Base-by-base conservation (phyloP, 2,888 invertebrate species). In the Marasmarcha lunaedactyla region DNA sequence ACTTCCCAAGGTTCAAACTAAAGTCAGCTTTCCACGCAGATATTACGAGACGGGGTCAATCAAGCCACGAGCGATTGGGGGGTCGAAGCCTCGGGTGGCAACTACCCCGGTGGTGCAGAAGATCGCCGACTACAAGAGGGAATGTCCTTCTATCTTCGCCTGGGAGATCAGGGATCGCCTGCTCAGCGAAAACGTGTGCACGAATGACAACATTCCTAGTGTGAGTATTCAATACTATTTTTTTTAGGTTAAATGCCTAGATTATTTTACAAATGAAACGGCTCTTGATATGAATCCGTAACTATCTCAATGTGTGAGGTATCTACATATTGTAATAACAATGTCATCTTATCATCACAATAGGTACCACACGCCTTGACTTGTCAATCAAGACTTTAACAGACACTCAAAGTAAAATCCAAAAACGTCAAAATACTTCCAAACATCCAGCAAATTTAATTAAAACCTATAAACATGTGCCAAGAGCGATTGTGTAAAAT, bases 41-140 rank as follows among this genome's bases (percentile, higher is more conserved):
- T 97, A 97, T 86, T 98, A 98, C 87, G 97, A 98, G 86, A 97
- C 97, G 47, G 97, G 97, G 52, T 96, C 96, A 53, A 98, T 98
- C 71, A 93, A 96, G 79, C 97, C 97, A 33, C 89, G 97, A 46
- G 97, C 97, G 52, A 98, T 98, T 70, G 97, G 98, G 46, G 98
- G 98, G 46, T 96, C 95, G 41, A 97, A 97, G 74, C 97, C 97
- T 9, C 88, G 97, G 54, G 97, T 97, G 43, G 97, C 96, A 45
- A 97, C 97, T 38, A 92, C 93, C 40, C 92, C 92, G 33, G 98
- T 98, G 49, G 97, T 97, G 51, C 89, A 90, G 76, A 96, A 96
- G 85, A 97, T 98, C 57, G 96, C 97, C 41, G 93, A 95, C 70
- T 98, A 96, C 88, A 98, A 98, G 84, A 85, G 97, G 39, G 97